phyloP scores from a whole-genome alignment of 2,888 invertebrate genomes.

The Drosophila niveifrons region DNA sequence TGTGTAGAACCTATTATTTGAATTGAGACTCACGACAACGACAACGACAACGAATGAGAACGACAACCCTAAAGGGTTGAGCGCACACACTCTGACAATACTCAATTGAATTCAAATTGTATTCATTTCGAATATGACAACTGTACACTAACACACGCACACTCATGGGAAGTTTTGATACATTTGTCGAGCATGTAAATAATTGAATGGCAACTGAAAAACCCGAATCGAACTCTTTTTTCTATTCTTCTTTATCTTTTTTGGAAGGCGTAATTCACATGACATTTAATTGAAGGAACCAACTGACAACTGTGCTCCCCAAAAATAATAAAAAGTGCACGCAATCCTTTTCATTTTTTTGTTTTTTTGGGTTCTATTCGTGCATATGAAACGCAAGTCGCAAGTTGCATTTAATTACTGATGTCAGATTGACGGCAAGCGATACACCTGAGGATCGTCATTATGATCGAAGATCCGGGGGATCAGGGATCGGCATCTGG shows the following conservation, averaged over 20 bases:
- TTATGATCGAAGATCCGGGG: slow-evolving; percentile 49
- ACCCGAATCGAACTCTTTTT: slow-evolving; percentile 27
- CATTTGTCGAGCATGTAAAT: slow-evolving; percentile 42
- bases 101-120: background rate
- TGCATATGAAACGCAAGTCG: slow-evolving; percentile 18
- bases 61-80: slow-evolving; percentile 45
- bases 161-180: slow-evolving; percentile 12
- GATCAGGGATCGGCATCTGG: slow-evolving; percentile 41
- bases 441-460: slow-evolving; percentile 25
- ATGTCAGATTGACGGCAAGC: slow-evolving; percentile 53
- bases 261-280: slow-evolving; percentile 35
- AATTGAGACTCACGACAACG: slow-evolving; percentile 23
- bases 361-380: slow-evolving; percentile 9
- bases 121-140: slow-evolving; percentile 1
- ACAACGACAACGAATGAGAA: background rate
- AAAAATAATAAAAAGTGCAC: slow-evolving; percentile 29
- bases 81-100: slow-evolving; percentile 25
- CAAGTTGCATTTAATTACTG: slow-evolving; percentile 73
- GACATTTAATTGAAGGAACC: slow-evolving; percentile 40
- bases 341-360: too few relatives aligned
- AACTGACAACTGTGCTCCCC: slow-evolving; percentile 37
- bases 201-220: slow-evolving; percentile 43
- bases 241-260: slow-evolving; percentile 19
- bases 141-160: background rate
- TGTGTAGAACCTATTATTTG: slow-evolving; percentile 48